phyloP scores from a whole-genome alignment of 1,140 invertebrate species.

The Drosophila bipectinata region DNA sequence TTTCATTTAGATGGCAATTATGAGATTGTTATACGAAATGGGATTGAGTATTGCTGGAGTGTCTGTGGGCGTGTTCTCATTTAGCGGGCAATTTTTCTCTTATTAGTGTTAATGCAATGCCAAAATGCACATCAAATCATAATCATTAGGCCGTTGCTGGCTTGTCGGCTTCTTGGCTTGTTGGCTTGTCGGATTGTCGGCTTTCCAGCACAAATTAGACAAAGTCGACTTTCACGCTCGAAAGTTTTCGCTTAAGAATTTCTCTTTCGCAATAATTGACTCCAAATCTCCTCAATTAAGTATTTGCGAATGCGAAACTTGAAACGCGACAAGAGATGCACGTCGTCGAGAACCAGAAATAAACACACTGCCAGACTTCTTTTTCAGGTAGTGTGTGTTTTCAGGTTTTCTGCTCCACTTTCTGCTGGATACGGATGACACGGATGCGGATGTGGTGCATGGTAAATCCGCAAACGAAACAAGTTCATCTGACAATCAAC shows the following conservation, averaged over 20 bases:
- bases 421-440: slow-evolving; percentile 58
- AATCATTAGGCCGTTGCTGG: slow-evolving; percentile 19
- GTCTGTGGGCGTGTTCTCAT: slow-evolving; percentile 56
- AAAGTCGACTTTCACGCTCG: slow-evolving; percentile 69
- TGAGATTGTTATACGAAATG: slow-evolving; percentile 30
- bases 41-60: slow-evolving; percentile 2
- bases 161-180: slow-evolving; percentile 5
- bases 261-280: slow-evolving; percentile 81
- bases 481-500: slow-evolving; percentile 77
- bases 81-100: slow-evolving; percentile 52
- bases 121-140: slow-evolving; percentile 51
- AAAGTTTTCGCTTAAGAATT: slow-evolving; percentile 74
- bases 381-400: slow-evolving; percentile 30
- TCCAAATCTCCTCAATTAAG: slow-evolving; percentile 76
- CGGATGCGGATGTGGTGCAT: slow-evolving; percentile 69
- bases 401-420: slow-evolving; percentile 76
- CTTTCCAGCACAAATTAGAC: slow-evolving; percentile 62
- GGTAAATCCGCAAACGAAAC: slow-evolving; percentile 70
- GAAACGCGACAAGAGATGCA: slow-evolving; percentile 33
- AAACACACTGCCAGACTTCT: slow-evolving; percentile 32
- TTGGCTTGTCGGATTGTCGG: slow-evolving; percentile 20
- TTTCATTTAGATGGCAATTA: slow-evolving; percentile 66
- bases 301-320: slow-evolving; percentile 50
- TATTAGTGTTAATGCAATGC: slow-evolving; percentile 55
- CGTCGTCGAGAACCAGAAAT: slow-evolving; percentile 63